These are phyloP conservation scores for Tarsius wallacei DNA, from an alignment of 2,797 vertebrate species.

Conservation along the genomic window DNA sequence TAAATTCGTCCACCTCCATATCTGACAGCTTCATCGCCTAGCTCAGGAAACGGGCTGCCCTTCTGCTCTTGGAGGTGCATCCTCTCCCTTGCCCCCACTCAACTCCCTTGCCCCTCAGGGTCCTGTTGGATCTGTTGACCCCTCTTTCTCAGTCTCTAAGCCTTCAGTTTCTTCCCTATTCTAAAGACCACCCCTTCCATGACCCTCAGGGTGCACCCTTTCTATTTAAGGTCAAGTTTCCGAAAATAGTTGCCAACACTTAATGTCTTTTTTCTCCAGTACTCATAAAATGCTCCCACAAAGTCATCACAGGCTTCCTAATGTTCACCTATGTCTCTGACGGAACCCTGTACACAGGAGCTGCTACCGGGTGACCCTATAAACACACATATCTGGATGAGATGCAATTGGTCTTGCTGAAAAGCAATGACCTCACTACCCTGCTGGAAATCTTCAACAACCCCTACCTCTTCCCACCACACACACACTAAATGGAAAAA, in stretches of 20 bases:
- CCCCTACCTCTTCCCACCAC: background rate
- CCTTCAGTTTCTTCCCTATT: background rate
- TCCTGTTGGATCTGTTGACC: background rate
- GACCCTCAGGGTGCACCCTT: background rate
- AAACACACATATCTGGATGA: background rate
- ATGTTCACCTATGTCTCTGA: rapidly evolving
- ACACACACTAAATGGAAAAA: background rate
- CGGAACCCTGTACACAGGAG: rapidly evolving
- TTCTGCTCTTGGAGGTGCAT: background rate
- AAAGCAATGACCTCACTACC: rapidly evolving
- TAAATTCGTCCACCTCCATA: background rate
- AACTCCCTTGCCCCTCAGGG: background rate
- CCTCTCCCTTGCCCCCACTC: background rate
- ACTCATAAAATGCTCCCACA: background rate
- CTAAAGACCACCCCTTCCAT: too few relatives aligned
- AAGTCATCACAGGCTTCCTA: background rate
- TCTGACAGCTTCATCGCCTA: rapidly evolving
- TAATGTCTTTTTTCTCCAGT: background rate
- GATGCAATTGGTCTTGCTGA: too few relatives aligned
- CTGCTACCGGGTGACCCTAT: background rate
- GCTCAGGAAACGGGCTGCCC: background rate
- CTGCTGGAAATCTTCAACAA: rapidly evolving
- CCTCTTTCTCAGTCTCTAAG: too few relatives aligned
- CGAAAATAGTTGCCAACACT: too few relatives aligned
- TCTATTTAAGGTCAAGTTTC: background rate